phyloP scores from a whole-genome alignment of 1,140 invertebrate genomes.

The Drosophila murphyi region DNA sequence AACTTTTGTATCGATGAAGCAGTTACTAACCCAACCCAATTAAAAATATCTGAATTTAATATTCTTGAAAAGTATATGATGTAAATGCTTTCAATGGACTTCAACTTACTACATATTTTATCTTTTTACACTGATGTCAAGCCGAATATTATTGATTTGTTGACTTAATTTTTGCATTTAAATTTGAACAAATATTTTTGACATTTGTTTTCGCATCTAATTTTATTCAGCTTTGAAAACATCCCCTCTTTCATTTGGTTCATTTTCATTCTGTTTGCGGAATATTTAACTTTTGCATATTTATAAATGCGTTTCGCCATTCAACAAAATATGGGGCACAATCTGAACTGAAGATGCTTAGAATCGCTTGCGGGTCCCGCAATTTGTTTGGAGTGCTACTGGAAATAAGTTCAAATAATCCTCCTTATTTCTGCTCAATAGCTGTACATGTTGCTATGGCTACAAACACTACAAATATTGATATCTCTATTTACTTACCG shows the following conservation, averaged over 20 bases:
- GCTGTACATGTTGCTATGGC: too few relatives aligned
- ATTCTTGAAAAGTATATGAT: too few relatives aligned
- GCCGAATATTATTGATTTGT: neutral
- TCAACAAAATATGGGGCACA: too few relatives aligned
- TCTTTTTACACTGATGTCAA: neutral
- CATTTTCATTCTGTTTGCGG: neutral
- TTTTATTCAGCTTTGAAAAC: neutral
- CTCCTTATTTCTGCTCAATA: too few relatives aligned
- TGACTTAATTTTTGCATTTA: neutral
- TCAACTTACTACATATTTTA: neutral
- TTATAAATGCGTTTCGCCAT: neutral
- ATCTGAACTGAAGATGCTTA: neutral
- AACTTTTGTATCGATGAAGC: too few relatives aligned
- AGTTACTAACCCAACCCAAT: too few relatives aligned
- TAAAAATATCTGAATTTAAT: too few relatives aligned
- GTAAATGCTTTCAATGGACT: too few relatives aligned
- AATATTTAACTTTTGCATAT: neutral
- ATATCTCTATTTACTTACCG: slow-evolving; percentile 52
- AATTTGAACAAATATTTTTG: neutral
- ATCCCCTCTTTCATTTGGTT: neutral
- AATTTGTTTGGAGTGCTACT: too few relatives aligned
- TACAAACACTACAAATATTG: neutral
- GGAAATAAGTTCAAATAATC: too few relatives aligned
- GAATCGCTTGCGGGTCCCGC: too few relatives aligned
- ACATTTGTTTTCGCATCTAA: neutral